Percentiles rank a stretch among this genome's conserved stretches.
Conservation (phyloP, 2,888 invertebrate genomes). For the Mythimna ferrago region DNA sequence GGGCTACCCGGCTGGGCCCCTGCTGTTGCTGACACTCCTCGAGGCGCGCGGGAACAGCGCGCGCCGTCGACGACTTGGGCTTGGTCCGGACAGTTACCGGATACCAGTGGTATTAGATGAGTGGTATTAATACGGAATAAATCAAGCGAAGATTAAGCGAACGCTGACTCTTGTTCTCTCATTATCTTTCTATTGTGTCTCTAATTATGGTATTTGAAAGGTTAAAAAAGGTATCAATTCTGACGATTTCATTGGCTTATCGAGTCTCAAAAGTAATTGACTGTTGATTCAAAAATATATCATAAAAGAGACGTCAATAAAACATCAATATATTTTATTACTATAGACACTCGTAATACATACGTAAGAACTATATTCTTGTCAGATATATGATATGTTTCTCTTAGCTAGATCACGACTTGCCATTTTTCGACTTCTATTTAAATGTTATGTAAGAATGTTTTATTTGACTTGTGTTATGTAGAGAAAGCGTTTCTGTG, state of each 20-base stretch:
- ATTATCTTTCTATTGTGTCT: too few relatives aligned
- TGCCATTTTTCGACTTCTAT: slow-evolving; percentile 16
- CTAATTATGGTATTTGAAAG: too few relatives aligned
- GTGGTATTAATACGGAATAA: too few relatives aligned
- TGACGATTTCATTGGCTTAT: not conserved
- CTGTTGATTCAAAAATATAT: slow-evolving; percentile 8
- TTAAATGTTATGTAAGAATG: slow-evolving; percentile 21
- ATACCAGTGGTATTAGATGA: too few relatives aligned
- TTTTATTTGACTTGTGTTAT: slow-evolving; percentile 30
- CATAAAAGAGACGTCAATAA: slow-evolving; percentile 15
- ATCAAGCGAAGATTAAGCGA: too few relatives aligned
- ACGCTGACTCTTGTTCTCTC: too few relatives aligned
- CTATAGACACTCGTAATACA: slow-evolving; percentile 6
- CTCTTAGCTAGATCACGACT: slow-evolving; percentile 5
- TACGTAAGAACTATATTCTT: slow-evolving; percentile 45
- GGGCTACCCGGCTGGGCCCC: too few relatives aligned
- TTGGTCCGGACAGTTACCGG: too few relatives aligned
- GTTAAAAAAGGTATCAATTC: too few relatives aligned
- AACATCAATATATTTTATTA: slow-evolving; percentile 9
- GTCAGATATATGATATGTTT: slow-evolving; percentile 28
- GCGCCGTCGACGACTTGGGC: too few relatives aligned
- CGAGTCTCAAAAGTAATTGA: not conserved
- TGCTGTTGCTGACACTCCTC: too few relatives aligned
- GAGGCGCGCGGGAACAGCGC: too few relatives aligned
- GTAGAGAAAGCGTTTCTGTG: slow-evolving; percentile 36